These are phyloP conservation scores for Dendrolimus pini DNA, from an alignment of 2,888 invertebrate species.

Conservation along the genomic window DNA sequence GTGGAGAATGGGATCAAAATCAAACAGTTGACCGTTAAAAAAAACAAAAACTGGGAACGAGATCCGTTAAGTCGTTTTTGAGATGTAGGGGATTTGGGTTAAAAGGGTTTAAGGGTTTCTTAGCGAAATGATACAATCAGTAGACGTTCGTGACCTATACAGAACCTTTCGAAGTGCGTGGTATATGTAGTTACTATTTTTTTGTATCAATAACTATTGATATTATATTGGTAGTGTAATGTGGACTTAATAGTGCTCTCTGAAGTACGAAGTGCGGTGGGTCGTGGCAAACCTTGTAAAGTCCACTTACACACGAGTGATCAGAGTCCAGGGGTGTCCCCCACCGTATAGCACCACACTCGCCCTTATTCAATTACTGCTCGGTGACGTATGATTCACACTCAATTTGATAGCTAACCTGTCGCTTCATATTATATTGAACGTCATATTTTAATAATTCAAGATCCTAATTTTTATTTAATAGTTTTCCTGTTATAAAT, in stretches of 20 bases:
- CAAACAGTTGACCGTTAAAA: too few species aligned
- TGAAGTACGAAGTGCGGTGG: conserved; percentile 20
- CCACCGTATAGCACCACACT: conserved; percentile 3
- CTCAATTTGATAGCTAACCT: conserved; percentile 24
- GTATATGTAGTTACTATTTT: too few species aligned
- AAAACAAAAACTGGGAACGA: too few species aligned
- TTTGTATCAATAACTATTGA: not conserved
- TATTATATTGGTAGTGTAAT: conserved; percentile 4
- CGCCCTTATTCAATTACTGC: conserved; percentile 15
- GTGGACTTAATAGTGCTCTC: conserved; percentile 8
- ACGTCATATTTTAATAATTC: not conserved
- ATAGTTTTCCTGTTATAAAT: too few species aligned
- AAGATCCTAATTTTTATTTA: too few species aligned
- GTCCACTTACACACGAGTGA: conserved; percentile 25
- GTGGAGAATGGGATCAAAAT: too few species aligned
- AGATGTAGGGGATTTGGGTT: too few species aligned
- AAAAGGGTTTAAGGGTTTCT: too few species aligned
- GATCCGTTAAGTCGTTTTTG: too few species aligned
- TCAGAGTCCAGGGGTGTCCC: conserved; percentile 14
- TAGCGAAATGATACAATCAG: too few species aligned
- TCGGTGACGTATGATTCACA: conserved; percentile 29
- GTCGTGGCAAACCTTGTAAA: conserved; percentile 35
- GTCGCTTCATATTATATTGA: conserved; percentile 8
- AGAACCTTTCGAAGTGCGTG: too few species aligned
- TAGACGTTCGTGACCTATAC: too few species aligned